Percentiles rank a stretch among this genome's conserved stretches.
phyloP scores from a whole-genome alignment of 2,888 invertebrate genomes.

The Eupithecia abbreviata region DNA sequence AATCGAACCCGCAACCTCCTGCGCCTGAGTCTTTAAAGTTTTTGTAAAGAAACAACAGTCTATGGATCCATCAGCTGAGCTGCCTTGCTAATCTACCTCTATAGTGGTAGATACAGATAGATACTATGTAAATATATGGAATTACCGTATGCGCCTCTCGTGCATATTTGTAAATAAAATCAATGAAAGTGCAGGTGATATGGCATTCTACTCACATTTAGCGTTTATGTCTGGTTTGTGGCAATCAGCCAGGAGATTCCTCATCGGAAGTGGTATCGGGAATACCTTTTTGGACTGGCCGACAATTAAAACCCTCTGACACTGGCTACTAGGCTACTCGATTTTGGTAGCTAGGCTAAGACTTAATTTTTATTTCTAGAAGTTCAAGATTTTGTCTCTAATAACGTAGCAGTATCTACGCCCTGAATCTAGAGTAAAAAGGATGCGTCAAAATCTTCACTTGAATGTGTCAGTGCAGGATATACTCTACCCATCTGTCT shows the following conservation, averaged over 20 bases:
- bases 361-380: neutral
- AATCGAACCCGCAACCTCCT: no score
- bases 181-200: slow-evolving; percentile 59
- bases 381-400: neutral
- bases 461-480: slow-evolving; percentile 13
- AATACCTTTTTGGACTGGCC: neutral
- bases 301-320: neutral
- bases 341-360: neutral
- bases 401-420: neutral
- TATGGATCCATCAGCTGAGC: neutral
- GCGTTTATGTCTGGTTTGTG: slow-evolving; percentile 38
- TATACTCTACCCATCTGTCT: slow-evolving; percentile 37
- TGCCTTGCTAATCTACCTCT: neutral
- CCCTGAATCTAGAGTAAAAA: neutral
- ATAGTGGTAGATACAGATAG: neutral
- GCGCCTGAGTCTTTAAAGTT: neutral
- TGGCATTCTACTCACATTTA: slow-evolving; percentile 52
- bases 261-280: slow-evolving; percentile 8
- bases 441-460: neutral
- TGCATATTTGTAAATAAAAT: slow-evolving; percentile 34
- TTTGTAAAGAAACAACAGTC: neutral
- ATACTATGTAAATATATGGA: slow-evolving; percentile 15
- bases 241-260: slow-evolving; percentile 39
- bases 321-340: neutral
- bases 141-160: slow-evolving; percentile 18